Conservation (phyloP, 2,113 vertebrate species). For the Colinus virginianus region DNA sequence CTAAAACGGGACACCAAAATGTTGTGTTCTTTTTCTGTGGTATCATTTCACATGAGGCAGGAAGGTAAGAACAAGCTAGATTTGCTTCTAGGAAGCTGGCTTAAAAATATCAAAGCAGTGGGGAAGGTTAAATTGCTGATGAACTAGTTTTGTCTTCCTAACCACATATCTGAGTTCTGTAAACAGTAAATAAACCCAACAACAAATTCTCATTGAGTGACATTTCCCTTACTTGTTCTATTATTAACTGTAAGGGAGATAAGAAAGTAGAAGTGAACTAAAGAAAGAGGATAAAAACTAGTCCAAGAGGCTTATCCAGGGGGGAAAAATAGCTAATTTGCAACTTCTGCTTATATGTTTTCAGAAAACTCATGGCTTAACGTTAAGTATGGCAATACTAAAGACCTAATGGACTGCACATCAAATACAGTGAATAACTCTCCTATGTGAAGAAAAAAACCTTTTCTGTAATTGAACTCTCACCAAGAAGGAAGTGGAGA, state of each 20-base stretch:
- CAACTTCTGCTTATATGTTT: conserved; percentile 17
- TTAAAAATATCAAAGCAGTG: background rate
- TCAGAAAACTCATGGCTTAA: conserved; percentile 24
- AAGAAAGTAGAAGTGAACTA: background rate
- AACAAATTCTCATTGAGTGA: background rate
- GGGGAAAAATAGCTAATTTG: background rate
- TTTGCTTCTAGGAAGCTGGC: background rate
- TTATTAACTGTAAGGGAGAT: conserved; percentile 17
- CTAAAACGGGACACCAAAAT: background rate
- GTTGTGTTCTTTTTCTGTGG: background rate
- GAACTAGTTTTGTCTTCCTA: background rate
- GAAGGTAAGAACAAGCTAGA: background rate
- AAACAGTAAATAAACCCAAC: conserved; percentile 5
- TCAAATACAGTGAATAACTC: background rate
- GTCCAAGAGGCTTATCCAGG: background rate
- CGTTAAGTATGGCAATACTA: conserved; percentile 11
- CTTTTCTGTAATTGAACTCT: background rate
- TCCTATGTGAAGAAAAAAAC: background rate
- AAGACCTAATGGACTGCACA: conserved; percentile 23
- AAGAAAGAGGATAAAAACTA: background rate
- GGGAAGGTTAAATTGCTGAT: background rate
- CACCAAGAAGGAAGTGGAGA: background rate
- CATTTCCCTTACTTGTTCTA: conserved; percentile 13
- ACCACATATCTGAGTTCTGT: background rate
- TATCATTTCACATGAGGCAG: background rate